These are phyloP conservation scores for Artibeus jamaicensis DNA, from an alignment of 2,797 vertebrate species.

Conservation along the genomic window DNA sequence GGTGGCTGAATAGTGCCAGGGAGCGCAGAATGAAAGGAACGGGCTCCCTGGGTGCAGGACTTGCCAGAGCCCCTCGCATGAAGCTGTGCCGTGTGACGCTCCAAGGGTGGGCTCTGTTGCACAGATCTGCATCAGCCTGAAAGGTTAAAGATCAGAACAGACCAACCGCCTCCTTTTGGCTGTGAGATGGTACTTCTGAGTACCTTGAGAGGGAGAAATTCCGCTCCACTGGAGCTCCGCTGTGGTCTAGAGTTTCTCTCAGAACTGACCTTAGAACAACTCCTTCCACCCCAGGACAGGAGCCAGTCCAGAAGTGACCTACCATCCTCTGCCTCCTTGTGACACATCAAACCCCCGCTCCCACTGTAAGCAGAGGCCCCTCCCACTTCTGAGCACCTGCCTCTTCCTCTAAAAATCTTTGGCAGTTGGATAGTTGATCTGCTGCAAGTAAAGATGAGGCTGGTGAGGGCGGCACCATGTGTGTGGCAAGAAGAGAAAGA, in stretches of 20 bases:
- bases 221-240: neutral
- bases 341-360: neutral
- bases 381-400: neutral
- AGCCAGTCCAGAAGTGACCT: neutral
- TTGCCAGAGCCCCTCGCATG: slow-evolving; percentile 22
- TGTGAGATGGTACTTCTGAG: neutral
- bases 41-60: neutral
- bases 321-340: neutral
- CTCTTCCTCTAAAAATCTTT: neutral
- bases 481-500: neutral
- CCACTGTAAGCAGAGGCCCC: neutral
- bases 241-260: neutral
- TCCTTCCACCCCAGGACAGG: neutral
- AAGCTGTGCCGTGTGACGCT: neutral
- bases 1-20: neutral
- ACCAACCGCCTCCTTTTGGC: neutral
- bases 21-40: neutral
- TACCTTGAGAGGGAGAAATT: neutral
- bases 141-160: neutral
- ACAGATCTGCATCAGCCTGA: neutral
- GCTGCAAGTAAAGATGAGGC: neutral
- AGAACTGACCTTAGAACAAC: neutral
- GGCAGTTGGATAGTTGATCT: neutral
- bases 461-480: fast-evolving
- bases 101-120: neutral